Evolutionary conservation across 1,140 invertebrate species (phyloP).

Genomic region (Drosophila mayri): DNA sequence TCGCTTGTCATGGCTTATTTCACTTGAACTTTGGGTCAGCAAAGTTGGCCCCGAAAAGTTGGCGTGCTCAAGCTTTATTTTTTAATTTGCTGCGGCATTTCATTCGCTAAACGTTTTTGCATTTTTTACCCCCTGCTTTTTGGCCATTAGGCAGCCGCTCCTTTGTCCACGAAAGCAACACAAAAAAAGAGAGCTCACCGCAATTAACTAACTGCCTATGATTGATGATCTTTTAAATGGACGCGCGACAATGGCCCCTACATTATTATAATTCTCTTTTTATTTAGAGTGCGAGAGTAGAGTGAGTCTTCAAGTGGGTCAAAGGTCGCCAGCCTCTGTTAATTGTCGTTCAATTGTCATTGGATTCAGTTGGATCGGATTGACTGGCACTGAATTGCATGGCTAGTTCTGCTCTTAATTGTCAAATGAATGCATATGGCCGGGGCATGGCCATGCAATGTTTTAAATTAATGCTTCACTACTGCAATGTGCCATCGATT

Average conservation of each 20-base stretch:
- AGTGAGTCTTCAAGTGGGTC: constrained; percentile 39
- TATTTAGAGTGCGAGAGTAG: not conserved
- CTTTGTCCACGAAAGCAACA: constrained; percentile 45
- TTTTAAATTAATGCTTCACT: constrained; percentile 62
- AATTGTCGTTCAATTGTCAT: constrained; percentile 65
- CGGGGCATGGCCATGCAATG: constrained; percentile 19
- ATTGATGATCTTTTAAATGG: constrained; percentile 84
- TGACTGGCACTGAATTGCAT: constrained; percentile 9
- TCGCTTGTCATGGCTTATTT: constrained; percentile 79
- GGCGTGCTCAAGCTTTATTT: constrained; percentile 77
- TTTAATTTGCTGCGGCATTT: constrained; percentile 75
- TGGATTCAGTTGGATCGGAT: constrained; percentile 9
- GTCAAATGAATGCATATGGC: constrained; percentile 48
- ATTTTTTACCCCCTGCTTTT: constrained; percentile 25
- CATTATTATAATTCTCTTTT: constrained; percentile 54
- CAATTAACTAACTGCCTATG: constrained; percentile 80
- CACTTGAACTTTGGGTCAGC: constrained; percentile 79
- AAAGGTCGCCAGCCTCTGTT: constrained; percentile 52
- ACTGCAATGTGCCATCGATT: constrained; percentile 60
- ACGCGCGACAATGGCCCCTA: constrained; percentile 59
- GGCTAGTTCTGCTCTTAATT: constrained; percentile 53
- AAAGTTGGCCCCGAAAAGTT: constrained; percentile 62
- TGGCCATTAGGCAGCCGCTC: constrained; percentile 68
- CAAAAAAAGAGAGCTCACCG: constrained; percentile 22
- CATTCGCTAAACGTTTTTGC: constrained; percentile 72